These are phyloP conservation scores for Sminthurides bifidus DNA, from an alignment of 1,140 invertebrate genomes.

Conservation along the genomic window DNA sequence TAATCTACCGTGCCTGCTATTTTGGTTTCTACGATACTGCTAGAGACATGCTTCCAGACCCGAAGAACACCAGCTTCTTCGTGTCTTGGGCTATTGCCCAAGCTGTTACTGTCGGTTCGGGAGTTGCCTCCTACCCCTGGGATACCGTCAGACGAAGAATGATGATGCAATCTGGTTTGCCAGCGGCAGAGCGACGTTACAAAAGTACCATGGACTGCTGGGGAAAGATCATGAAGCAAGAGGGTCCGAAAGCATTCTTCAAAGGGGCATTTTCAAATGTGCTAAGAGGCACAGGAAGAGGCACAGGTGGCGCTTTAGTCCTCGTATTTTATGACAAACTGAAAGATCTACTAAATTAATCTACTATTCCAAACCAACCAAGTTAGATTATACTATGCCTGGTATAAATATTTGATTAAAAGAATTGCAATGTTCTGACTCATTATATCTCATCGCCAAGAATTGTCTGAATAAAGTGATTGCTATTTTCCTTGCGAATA, in stretches of 20 bases:
- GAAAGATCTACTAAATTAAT: slow-evolving; percentile 49
- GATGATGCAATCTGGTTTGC: slow-evolving; percentile 63
- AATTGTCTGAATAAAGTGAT: too few species aligned
- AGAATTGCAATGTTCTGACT: too few species aligned
- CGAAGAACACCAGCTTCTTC: slow-evolving; percentile 63
- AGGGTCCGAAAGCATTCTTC: slow-evolving; percentile 60
- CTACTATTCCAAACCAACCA: not conserved
- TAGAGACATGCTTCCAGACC: slow-evolving; percentile 72
- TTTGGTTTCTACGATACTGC: slow-evolving; percentile 89
- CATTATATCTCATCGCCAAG: too few species aligned
- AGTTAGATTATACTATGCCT: too few species aligned
- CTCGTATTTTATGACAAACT: slow-evolving; percentile 67
- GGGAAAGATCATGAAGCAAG: slow-evolving; percentile 51
- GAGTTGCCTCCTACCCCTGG: slow-evolving; percentile 75
- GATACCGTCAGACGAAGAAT: slow-evolving; percentile 80
- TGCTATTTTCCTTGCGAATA: too few species aligned
- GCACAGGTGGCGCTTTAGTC: slow-evolving; percentile 64
- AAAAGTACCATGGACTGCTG: slow-evolving; percentile 61
- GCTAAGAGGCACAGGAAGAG: slow-evolving; percentile 63
- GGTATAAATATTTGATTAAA: too few species aligned
- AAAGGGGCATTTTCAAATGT: slow-evolving; percentile 70
- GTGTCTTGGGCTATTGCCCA: slow-evolving; percentile 71
- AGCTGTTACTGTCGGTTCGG: slow-evolving; percentile 58
- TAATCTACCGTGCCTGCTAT: slow-evolving; percentile 78
- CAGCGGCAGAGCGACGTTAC: slow-evolving; percentile 54